Percentiles rank a stretch among this genome's conserved stretches.
These are phyloP conservation scores for Tetanocera ferruginea DNA, from an alignment of 2,888 invertebrate species.

Conservation along the genomic window DNA sequence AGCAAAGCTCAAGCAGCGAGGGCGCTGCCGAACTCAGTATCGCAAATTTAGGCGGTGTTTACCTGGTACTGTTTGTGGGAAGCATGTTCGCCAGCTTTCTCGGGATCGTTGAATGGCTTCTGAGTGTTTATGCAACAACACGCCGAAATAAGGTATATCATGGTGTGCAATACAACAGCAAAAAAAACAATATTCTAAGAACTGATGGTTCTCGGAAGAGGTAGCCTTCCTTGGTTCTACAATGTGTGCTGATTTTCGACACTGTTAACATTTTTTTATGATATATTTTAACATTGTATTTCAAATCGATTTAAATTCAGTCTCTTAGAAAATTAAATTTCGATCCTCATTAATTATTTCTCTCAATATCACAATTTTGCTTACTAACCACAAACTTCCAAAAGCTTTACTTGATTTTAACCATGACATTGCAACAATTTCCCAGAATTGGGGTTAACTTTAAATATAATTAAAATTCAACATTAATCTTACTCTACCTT, in stretches of 20 bases:
- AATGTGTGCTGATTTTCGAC: neutral
- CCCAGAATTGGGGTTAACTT: too few species aligned
- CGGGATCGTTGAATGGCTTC: conserved; percentile 65
- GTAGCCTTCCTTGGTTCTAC: neutral
- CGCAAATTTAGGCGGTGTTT: conserved; percentile 78
- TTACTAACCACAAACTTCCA: too few species aligned
- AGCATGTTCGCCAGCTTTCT: conserved; percentile 65
- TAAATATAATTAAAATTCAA: too few species aligned
- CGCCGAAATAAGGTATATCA: conserved; percentile 62
- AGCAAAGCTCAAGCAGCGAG: conserved; percentile 61
- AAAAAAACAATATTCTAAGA: neutral
- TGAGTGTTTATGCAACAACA: conserved; percentile 60
- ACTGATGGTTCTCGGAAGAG: neutral
- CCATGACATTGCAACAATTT: too few species aligned
- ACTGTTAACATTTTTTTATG: too few species aligned
- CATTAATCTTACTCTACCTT: too few species aligned
- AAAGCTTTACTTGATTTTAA: too few species aligned
- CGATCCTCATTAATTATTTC: too few species aligned
- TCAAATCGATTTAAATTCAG: too few species aligned
- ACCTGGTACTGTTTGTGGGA: conserved; percentile 74
- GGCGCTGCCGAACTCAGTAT: conserved; percentile 73
- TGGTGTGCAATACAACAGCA: neutral
- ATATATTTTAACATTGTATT: too few species aligned
- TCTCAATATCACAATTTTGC: too few species aligned
- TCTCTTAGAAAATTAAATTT: too few species aligned